Percentiles rank a stretch among this genome's conserved stretches.
Conservation (phyloP, 2,113 vertebrate genomes). For the Podarcis muralis region DNA sequence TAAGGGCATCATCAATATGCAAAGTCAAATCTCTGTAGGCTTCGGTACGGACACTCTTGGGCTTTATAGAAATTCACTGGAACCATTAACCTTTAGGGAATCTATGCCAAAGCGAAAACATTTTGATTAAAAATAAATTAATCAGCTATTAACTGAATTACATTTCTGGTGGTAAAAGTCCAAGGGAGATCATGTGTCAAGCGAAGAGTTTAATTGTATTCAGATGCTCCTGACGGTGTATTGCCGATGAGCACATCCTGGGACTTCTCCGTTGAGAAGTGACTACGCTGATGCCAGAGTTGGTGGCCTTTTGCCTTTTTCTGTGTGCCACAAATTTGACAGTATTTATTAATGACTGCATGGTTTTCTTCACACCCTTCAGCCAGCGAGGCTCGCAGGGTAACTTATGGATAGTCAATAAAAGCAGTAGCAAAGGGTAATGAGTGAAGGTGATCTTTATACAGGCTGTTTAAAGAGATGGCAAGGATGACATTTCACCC, state of each 20-base stretch:
- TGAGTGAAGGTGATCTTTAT: neutral
- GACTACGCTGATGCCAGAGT: neutral
- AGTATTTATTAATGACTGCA: neutral
- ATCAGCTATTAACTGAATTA: neutral
- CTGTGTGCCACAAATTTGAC: neutral
- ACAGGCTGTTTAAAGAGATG: neutral
- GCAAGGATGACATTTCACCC: neutral
- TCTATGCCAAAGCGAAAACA: neutral
- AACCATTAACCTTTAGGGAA: slow-evolving; percentile 3
- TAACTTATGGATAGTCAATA: no score
- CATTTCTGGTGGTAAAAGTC: neutral
- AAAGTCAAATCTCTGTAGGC: neutral
- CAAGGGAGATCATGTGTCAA: neutral
- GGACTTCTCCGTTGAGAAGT: neutral
- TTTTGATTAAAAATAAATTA: slow-evolving; percentile 22
- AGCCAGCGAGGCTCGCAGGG: neutral
- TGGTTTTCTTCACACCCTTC: neutral
- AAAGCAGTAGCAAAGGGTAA: no score
- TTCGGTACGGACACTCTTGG: neutral
- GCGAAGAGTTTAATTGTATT: neutral
- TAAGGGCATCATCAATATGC: slow-evolving; percentile 1
- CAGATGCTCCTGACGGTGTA: neutral
- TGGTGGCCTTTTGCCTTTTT: neutral
- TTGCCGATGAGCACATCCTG: neutral
- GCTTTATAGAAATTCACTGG: neutral